Evolutionary conservation across 2,888 invertebrate genomes (phyloP).

Genomic region (Callosobruchus maculatus): DNA sequence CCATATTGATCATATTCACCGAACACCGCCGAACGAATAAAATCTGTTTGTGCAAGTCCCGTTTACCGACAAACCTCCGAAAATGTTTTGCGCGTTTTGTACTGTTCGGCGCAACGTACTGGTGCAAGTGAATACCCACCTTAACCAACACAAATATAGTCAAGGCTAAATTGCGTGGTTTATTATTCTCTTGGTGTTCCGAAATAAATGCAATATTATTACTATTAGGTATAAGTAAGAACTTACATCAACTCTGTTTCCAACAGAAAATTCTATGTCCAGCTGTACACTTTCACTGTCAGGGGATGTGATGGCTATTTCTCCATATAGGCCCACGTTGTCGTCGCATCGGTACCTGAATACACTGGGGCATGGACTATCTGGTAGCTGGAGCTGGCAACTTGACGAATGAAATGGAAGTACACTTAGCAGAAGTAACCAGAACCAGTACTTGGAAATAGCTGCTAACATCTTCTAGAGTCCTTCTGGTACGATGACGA

Average conservation of each 20-base stretch:
- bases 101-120: too few relatives aligned
- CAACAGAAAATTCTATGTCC: constrained; percentile 3
- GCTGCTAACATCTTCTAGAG: background rate
- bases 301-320: background rate
- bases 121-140: too few relatives aligned
- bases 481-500: background rate
- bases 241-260: constrained; percentile 3
- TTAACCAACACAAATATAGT: too few relatives aligned
- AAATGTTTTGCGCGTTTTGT: too few relatives aligned
- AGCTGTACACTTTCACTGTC: constrained; percentile 1
- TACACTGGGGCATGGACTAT: constrained; percentile 1
- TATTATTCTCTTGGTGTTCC: too few relatives aligned
- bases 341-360: constrained; percentile 2
- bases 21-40: too few relatives aligned
- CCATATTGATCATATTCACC: too few relatives aligned
- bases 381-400: background rate
- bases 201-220: too few relatives aligned
- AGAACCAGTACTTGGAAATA: background rate
- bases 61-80: too few relatives aligned
- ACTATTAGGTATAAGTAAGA: background rate
- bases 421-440: background rate
- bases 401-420: background rate
- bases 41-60: too few relatives aligned
- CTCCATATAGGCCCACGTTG: background rate
- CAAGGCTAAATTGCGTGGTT: too few relatives aligned